A percentile compares a stretch with the other conserved stretches of the same genome.
Conservation (phyloP, 2,113 vertebrate species). For the Oriolus oriolus region DNA sequence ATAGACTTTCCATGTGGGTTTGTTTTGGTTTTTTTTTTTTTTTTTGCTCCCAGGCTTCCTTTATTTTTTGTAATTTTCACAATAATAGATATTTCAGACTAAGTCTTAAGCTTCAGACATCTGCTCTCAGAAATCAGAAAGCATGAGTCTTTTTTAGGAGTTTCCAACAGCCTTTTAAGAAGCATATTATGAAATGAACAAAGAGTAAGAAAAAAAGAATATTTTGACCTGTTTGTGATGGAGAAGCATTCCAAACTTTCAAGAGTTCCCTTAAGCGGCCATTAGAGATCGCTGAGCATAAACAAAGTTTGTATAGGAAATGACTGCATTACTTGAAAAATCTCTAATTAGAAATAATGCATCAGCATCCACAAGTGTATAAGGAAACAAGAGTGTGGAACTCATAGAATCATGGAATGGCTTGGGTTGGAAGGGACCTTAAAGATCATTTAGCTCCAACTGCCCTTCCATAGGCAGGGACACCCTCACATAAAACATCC, state of each 20-base stretch:
- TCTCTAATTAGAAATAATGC: background rate
- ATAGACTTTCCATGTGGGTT: background rate
- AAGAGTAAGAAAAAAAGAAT: background rate
- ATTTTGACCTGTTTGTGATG: background rate
- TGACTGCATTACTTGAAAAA: background rate
- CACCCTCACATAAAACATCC: background rate
- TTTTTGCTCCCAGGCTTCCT: background rate
- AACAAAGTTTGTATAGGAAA: background rate
- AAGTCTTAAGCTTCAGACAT: background rate
- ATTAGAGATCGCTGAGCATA: background rate
- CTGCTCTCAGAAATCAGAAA: background rate
- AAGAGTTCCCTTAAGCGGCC: background rate
- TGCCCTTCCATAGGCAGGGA: background rate
- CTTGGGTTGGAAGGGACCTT: background rate
- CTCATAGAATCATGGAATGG: background rate
- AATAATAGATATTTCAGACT: background rate
- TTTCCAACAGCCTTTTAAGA: background rate
- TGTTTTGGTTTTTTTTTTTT: background rate
- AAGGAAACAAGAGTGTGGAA: background rate
- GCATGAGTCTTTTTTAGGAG: background rate
- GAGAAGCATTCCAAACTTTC: background rate
- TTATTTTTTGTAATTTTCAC: background rate
- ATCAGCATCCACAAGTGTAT: background rate
- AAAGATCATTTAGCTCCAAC: background rate
- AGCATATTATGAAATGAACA: background rate